Evolutionary conservation across 2,113 vertebrate species (phyloP).

Genomic region (Gulo gulo): DNA sequence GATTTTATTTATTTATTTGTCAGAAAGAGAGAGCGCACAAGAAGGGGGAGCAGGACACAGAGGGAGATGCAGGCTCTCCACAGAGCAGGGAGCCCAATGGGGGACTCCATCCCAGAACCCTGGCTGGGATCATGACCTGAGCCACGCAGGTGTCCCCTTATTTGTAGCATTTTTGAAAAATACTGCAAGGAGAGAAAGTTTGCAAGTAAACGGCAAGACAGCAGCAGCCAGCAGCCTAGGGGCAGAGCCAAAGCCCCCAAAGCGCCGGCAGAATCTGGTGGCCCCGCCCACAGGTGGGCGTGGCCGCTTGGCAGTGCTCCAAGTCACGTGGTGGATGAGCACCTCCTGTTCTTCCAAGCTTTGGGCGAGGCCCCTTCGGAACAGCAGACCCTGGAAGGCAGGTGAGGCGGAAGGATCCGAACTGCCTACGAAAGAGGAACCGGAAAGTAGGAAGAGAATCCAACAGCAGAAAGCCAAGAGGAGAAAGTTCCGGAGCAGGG

Average conservation of each 20-base stretch:
- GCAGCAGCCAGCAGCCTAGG: background rate
- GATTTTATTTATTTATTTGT: background rate
- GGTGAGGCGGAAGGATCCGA: background rate
- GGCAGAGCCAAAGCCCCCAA: background rate
- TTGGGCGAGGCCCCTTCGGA: background rate
- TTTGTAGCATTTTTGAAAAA: background rate
- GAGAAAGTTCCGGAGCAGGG: background rate
- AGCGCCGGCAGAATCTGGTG: fast-evolving
- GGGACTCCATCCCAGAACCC: no score
- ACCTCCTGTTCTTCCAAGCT: fast-evolving
- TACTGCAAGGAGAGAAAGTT: background rate
- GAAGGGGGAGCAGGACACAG: no score
- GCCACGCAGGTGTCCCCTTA: no score
- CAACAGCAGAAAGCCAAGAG: background rate
- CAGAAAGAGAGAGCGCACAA: no score
- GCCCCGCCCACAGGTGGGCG: background rate
- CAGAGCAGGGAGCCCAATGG: no score
- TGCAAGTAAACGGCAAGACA: background rate
- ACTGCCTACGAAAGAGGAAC: background rate
- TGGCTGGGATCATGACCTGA: no score
- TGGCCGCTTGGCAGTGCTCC: fast-evolving
- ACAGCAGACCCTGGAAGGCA: background rate
- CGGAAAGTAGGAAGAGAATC: background rate
- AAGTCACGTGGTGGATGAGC: fast-evolving
- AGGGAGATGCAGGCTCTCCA: no score